Percentiles rank a stretch among this genome's conserved stretches.
Evolutionary conservation across 92 coral and sea anemone species (phyloP).

Genomic region (Porites divaricata): DNA sequence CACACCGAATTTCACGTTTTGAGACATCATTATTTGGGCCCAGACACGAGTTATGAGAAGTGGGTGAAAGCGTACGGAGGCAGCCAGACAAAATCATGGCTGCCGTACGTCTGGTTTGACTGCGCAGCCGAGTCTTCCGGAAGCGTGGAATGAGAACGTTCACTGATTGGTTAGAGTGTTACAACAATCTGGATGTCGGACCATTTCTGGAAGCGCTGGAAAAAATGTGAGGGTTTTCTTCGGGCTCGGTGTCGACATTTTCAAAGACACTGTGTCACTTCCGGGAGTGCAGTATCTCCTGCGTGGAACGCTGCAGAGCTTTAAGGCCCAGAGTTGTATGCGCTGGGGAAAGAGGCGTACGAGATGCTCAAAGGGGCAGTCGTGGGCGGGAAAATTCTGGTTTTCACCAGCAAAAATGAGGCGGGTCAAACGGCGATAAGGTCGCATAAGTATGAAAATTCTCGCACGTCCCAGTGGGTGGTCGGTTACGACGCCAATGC

Average conservation of each 20-base stretch:
- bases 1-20: neutral
- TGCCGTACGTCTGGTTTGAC: neutral
- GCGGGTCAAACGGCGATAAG: neutral
- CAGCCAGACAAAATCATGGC: neutral
- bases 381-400: neutral
- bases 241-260: constrained; percentile 1
- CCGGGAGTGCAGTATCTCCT: constrained; percentile 28
- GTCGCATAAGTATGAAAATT: neutral
- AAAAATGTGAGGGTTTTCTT: constrained; percentile 19
- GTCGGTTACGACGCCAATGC: neutral
- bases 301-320: neutral
- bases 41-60: neutral
- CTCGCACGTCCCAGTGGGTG: too few species aligned
- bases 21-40: neutral
- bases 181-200: constrained; percentile 23
- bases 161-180: constrained; percentile 29
- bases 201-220: constrained; percentile 28
- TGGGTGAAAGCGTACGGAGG: neutral
- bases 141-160: neutral
- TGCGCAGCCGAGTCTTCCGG: neutral
- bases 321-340: neutral
- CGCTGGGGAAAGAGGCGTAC: neutral
- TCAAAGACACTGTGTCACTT: constrained; percentile 31
- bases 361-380: neutral
- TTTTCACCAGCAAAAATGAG: neutral